Evolutionary conservation across 2,113 vertebrate genomes (phyloP).

Genomic region (Halichoeres trimaculatus): DNA sequence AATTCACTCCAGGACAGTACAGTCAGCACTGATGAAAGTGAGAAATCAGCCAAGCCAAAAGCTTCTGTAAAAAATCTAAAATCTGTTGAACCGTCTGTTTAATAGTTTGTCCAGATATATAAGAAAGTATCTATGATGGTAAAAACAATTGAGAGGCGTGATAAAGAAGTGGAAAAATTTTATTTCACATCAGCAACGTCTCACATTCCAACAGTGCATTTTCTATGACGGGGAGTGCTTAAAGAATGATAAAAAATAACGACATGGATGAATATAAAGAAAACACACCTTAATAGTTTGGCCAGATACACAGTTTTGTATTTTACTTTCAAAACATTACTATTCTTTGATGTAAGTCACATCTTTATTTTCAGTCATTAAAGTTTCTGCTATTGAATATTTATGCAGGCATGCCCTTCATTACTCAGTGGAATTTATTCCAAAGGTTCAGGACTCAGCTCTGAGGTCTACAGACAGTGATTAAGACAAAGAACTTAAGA

Average conservation of each 20-base stretch:
- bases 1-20: background rate
- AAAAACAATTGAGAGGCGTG: no score
- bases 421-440: slow-evolving; percentile 32
- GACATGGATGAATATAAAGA: slow-evolving; percentile 29
- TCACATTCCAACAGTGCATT: background rate
- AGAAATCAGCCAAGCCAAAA: background rate
- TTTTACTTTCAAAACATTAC: background rate
- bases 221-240: slow-evolving; percentile 8
- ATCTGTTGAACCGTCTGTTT: slow-evolving; percentile 11
- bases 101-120: slow-evolving; percentile 6
- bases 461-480: background rate
- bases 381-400: background rate
- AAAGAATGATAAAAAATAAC: slow-evolving; percentile 24
- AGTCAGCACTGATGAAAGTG: background rate
- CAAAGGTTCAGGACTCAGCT: slow-evolving; percentile 42
- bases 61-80: background rate
- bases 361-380: background rate
- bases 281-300: slow-evolving; percentile 37
- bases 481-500: background rate
- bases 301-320: slow-evolving; percentile 17
- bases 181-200: background rate
- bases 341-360: background rate
- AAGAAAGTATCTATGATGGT: no score
- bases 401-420: slow-evolving; percentile 55
- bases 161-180: slow-evolving; percentile 44